These are phyloP conservation scores for Coenonympha glycerion DNA, from an alignment of 2,888 invertebrate species.

Conservation along the genomic window DNA sequence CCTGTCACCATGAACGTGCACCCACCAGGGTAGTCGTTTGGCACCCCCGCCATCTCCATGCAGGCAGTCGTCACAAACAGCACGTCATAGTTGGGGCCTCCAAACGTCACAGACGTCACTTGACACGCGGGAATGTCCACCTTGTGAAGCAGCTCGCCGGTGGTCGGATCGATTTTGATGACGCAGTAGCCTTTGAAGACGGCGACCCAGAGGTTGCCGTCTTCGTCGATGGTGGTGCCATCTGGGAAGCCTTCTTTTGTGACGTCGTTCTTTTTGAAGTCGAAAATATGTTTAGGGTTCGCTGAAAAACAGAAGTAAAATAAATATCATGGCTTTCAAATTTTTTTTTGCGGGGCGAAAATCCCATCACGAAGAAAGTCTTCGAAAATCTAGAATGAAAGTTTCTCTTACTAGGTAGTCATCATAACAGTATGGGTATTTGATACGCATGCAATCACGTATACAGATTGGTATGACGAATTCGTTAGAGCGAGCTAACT, in stretches of 20 bases:
- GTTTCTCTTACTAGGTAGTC: too few relatives aligned
- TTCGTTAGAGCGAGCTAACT: too few relatives aligned
- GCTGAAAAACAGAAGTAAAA: constrained; percentile 52
- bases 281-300: constrained; percentile 77
- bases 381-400: too few relatives aligned
- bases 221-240: constrained; percentile 84
- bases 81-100: constrained; percentile 80
- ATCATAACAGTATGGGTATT: too few relatives aligned
- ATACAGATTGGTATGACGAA: too few relatives aligned
- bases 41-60: constrained; percentile 49
- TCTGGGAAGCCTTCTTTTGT: constrained; percentile 77
- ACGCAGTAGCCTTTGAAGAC: constrained; percentile 79
- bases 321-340: too few relatives aligned
- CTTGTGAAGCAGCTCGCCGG: constrained; percentile 73
- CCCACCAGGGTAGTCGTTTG: too few relatives aligned
- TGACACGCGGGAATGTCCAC: constrained; percentile 77
- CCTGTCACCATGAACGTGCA: constrained; percentile 79
- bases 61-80: constrained; percentile 80
- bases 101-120: constrained; percentile 83
- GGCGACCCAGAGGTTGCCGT: constrained; percentile 86
- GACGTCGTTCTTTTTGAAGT: constrained; percentile 64
- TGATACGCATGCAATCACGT: too few relatives aligned
- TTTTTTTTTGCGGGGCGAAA: too few relatives aligned
- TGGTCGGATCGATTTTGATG: constrained; percentile 71
- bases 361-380: too few relatives aligned